Evolutionary conservation across 2,113 vertebrate genomes (phyloP).

Genomic region (Excalfactoria chinensis): DNA sequence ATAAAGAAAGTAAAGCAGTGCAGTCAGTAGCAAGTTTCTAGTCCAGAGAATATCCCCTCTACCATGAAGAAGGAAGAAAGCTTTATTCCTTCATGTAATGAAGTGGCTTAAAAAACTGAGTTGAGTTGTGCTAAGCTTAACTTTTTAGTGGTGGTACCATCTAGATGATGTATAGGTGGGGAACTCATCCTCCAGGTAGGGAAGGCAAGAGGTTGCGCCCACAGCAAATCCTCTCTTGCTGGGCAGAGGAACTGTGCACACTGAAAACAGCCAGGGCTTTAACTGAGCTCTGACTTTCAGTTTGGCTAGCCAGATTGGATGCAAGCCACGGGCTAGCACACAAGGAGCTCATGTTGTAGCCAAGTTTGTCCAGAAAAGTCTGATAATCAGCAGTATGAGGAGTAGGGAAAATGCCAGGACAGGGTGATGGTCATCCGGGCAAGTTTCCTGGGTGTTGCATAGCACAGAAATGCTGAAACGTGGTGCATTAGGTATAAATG

Average conservation of each 20-base stretch:
- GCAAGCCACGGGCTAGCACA: not conserved
- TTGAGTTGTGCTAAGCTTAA: not conserved
- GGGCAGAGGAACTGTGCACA: not conserved
- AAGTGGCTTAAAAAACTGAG: not conserved
- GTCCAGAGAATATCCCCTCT: not conserved
- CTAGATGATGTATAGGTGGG: rapidly evolving
- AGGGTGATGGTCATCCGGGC: not conserved
- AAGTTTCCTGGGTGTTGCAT: not conserved
- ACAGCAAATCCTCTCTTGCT: not conserved
- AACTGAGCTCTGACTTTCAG: not conserved
- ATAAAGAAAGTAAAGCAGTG: not conserved
- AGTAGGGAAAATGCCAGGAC: conserved; percentile 23
- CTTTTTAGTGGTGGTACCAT: not conserved
- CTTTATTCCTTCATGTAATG: not conserved
- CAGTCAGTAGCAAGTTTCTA: not conserved
- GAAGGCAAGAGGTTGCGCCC: not conserved
- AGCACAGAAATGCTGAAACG: not conserved
- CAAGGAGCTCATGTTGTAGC: conserved; percentile 25
- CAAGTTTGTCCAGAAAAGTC: conserved; percentile 40
- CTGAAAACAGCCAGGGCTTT: not conserved
- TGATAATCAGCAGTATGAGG: conserved; percentile 9
- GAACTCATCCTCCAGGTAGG: not conserved
- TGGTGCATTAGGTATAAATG: not conserved
- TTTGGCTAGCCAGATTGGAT: conserved; percentile 33
- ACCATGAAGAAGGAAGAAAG: not conserved